Percentiles rank a stretch among this genome's conserved stretches.
Conservation (phyloP, 2,113 vertebrate species). For the Oreotragus oreotragus region DNA sequence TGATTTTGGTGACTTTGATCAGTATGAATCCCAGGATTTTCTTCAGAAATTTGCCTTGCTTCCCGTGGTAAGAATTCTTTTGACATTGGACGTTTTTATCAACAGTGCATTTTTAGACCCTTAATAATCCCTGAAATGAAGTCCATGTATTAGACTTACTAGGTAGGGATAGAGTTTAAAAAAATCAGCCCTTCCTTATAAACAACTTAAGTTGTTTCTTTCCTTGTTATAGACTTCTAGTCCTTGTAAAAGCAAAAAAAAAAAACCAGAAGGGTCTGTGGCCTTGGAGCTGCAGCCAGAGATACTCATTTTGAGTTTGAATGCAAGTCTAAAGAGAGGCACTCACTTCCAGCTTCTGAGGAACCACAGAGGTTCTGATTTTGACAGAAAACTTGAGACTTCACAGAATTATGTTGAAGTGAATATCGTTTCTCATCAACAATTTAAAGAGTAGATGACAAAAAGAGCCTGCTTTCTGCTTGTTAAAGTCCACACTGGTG, state of each 20-base stretch:
- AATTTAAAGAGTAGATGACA: not conserved
- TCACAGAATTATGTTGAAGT: not conserved
- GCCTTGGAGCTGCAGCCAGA: not conserved
- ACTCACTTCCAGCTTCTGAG: not conserved
- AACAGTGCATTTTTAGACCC: not conserved
- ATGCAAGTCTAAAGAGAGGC: not conserved
- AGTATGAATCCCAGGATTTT: constrained; percentile 98
- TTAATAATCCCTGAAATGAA: not conserved
- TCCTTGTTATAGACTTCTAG: not conserved
- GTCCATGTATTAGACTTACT: not conserved
- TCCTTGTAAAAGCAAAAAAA: not conserved
- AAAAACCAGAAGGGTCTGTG: not conserved
- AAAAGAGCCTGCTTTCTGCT: not conserved
- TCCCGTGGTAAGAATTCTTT: constrained; percentile 90
- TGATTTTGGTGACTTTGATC: constrained; percentile 97
- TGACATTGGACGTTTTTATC: not conserved
- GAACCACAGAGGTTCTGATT: not conserved
- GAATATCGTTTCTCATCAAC: not conserved
- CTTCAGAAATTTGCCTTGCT: constrained; percentile 96
- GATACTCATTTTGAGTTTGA: not conserved
- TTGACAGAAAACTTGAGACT: not conserved
- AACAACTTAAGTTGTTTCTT: not conserved
- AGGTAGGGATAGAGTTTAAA: not conserved
- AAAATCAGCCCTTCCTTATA: not conserved
- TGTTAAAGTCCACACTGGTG: not conserved